phyloP scores from a whole-genome alignment of 2,113 vertebrate species.

The Anoplopoma fimbria region DNA sequence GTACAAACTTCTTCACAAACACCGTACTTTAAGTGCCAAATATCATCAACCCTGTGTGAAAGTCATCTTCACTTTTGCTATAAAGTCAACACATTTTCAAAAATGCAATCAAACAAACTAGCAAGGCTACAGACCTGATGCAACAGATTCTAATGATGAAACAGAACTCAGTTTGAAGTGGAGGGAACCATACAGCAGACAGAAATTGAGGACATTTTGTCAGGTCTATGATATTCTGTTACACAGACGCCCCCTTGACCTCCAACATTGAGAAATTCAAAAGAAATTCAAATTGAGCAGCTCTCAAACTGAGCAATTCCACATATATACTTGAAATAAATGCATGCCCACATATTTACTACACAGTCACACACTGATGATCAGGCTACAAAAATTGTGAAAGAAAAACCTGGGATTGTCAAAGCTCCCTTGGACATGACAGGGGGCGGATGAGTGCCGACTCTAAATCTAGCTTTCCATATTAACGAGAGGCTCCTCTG shows the following conservation, averaged over 20 bases:
- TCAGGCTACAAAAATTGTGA: slow-evolving; percentile 41
- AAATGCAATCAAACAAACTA: not conserved
- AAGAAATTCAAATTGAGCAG: not conserved
- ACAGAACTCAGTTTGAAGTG: not conserved
- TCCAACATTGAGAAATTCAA: not conserved
- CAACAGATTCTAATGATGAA: not conserved
- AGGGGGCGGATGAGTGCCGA: not conserved
- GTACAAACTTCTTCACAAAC: slow-evolving; percentile 31
- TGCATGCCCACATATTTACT: slow-evolving; percentile 18
- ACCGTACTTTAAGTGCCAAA: slow-evolving; percentile 35
- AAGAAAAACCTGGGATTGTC: slow-evolving; percentile 72
- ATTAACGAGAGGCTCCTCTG: slow-evolving; percentile 61
- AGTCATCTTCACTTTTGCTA: not conserved
- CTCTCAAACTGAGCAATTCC: slow-evolving; percentile 16
- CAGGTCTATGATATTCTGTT: slow-evolving; percentile 23
- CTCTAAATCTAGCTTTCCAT: slow-evolving; percentile 58
- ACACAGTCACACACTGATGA: slow-evolving; percentile 37
- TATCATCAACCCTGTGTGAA: slow-evolving; percentile 21
- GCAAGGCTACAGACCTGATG: slow-evolving; percentile 10
- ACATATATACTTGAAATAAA: slow-evolving; percentile 40
- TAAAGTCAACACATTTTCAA: slow-evolving; percentile 1
- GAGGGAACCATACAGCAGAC: not conserved
- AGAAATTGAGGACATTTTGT: slow-evolving; percentile 12
- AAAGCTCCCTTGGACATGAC: slow-evolving; percentile 57
- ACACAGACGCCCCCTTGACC: not conserved